Percentiles rank a stretch among this genome's conserved stretches.
Evolutionary conservation across 1,140 invertebrate genomes (phyloP).

Genomic region (Aphidius gifuensis): DNA sequence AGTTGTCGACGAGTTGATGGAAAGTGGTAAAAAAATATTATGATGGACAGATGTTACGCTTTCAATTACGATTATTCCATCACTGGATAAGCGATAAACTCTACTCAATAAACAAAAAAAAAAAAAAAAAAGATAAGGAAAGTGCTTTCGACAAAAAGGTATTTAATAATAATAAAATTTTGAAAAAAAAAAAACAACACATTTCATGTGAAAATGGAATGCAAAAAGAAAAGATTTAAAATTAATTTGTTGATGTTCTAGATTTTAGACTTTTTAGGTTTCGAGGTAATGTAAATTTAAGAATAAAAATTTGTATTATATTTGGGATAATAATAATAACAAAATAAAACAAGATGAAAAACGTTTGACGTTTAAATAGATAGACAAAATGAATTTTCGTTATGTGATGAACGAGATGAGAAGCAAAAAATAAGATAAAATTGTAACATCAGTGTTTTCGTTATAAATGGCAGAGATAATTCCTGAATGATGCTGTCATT

Average conservation of each 20-base stretch:
- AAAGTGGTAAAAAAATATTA: conserved; percentile 15
- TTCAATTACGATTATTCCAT: conserved; percentile 29
- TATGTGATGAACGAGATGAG: neutral
- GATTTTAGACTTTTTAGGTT: too few relatives aligned
- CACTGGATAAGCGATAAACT: conserved; percentile 13
- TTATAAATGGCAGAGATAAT: conserved; percentile 16
- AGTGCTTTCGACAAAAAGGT: conserved; percentile 6
- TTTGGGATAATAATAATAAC: too few relatives aligned
- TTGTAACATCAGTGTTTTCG: neutral
- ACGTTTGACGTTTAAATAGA: neutral
- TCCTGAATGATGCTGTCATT: conserved; percentile 15
- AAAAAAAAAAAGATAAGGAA: conserved; percentile 9
- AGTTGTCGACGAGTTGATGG: conserved; percentile 19
- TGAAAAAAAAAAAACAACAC: conserved; percentile 6
- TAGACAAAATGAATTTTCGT: neutral
- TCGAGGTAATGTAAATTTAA: too few relatives aligned
- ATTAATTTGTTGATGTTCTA: too few relatives aligned
- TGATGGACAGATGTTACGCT: conserved; percentile 21
- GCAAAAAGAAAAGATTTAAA: neutral
- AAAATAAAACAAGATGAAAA: too few relatives aligned
- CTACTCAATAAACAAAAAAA: conserved; percentile 7
- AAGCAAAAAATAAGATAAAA: neutral
- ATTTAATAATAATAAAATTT: neutral
- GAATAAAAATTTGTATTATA: too few relatives aligned
- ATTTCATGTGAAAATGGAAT: neutral